Evolutionary conservation across 2,113 vertebrate species (phyloP).

Genomic region (Eulacestoma nigropectus): DNA sequence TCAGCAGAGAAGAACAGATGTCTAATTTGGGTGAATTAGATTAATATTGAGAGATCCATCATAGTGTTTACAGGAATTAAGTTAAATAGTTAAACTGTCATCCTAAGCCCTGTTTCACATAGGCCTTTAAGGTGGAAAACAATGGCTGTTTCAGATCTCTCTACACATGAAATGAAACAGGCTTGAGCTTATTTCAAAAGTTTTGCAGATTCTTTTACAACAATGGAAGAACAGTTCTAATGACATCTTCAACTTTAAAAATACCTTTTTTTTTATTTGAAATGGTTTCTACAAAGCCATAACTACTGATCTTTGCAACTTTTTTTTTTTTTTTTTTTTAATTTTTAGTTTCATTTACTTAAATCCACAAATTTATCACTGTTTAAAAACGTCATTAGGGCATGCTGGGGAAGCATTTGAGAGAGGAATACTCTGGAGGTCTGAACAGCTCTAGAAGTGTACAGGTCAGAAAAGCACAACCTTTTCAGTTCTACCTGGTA

Average conservation of each 20-base stretch:
- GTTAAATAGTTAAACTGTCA: background rate
- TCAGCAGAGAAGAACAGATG: background rate
- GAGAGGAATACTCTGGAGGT: background rate
- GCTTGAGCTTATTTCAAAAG: background rate
- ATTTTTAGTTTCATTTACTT: background rate
- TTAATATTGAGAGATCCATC: background rate
- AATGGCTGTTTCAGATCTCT: background rate
- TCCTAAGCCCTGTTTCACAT: background rate
- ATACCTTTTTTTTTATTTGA: background rate
- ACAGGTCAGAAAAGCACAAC: background rate
- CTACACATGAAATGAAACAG: background rate
- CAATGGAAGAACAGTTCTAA: background rate
- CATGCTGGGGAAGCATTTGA: background rate
- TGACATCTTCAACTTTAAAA: background rate
- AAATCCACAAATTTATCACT: background rate
- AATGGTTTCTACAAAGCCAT: background rate
- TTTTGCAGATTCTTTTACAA: background rate
- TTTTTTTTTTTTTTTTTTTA: background rate
- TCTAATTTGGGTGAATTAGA: background rate
- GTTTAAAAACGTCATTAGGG: background rate
- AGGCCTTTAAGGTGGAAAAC: background rate
- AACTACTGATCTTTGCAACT: background rate
- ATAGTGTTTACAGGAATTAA: background rate
- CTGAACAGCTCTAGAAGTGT: background rate
- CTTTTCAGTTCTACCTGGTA: background rate